Base-by-base conservation (phyloP, 2,113 vertebrate species). In the Cyprinodon brontotheroides region DNA sequence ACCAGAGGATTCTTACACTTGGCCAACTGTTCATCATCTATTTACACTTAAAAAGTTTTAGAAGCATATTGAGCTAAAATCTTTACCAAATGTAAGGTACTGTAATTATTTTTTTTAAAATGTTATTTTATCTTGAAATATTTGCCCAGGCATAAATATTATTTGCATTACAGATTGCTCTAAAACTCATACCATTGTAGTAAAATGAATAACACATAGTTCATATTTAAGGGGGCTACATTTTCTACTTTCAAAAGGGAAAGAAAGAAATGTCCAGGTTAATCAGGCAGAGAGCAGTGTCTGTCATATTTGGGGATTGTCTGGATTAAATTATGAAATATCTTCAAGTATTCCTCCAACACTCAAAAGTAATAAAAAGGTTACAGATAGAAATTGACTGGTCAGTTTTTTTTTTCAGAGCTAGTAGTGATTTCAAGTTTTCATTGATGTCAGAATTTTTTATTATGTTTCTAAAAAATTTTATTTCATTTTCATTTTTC, bases 1-100 rank as follows among this genome's bases (percentile, higher is more conserved):
- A 47, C 20, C 65, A 64, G 36, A 14, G 59, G 41, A 65, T 64
- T 80, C 57, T 70, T 4, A 77, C 61, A 38, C 57, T 13, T 71
- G 59, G 17, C 37, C 43, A 13, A 29, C 60, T 61, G 53, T 38
- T 50, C 43, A 72, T 43, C 39, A n/a, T 59, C 38, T 60, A 40
- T 59, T 60, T 50, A 60, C 41, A 38, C 3, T 57, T 68, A 37
- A 12, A 64, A 60, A 36, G 4, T 64, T 67, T 61, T 11, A 50
- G 38, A n/a, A 66, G 62, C 20, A 67, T 12, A 36, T 12, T 37
- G 12, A 65, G 47, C 63, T 37, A 1, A 29, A 69, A 72, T 64
- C 63, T 65, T 61, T 3, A 71, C 40, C 11, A 60, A 57, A 45
- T 48, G 66, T 68, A 10, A 3, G 10, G 20, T 9, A 17, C 66